phyloP scores from a whole-genome alignment of 2,888 invertebrate genomes.

The Lissonota sp. region DNA sequence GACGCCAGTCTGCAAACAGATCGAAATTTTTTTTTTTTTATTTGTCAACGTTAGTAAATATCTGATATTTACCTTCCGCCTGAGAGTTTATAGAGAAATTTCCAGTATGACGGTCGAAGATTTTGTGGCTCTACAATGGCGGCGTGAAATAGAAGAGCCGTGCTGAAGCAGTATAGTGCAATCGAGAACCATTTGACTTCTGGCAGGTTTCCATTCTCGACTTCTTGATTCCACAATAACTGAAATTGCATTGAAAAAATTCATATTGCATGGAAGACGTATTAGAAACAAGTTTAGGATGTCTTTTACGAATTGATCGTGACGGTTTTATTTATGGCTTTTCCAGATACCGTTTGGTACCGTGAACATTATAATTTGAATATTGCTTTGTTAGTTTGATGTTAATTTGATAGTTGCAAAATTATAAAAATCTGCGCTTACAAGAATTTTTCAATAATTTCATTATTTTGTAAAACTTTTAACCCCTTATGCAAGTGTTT shows the following conservation, averaged over 20 bases:
- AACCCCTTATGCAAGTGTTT: too few species aligned
- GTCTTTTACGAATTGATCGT: too few species aligned
- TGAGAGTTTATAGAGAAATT: conserved; percentile 90
- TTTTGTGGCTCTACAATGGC: conserved; percentile 92
- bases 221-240: conserved; percentile 90
- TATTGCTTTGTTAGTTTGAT: too few species aligned
- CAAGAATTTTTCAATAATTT: too few species aligned
- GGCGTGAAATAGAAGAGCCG: conserved; percentile 91
- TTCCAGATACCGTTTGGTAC: too few species aligned
- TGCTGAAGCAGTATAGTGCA: conserved; percentile 90
- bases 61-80: conserved; percentile 86
- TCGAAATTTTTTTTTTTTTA: not conserved
- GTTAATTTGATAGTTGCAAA: too few species aligned
- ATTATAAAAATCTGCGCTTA: too few species aligned
- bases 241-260: conserved; percentile 79
- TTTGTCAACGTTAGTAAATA: conserved; percentile 18
- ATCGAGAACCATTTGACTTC: conserved; percentile 89
- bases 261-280: too few species aligned
- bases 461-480: too few species aligned
- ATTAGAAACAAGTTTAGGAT: too few species aligned
- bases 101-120: conserved; percentile 92
- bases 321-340: too few species aligned
- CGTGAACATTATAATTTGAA: too few species aligned
- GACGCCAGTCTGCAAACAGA: conserved; percentile 85
- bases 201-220: conserved; percentile 87